These are phyloP conservation scores for Campylorhamphus procurvoides DNA, from an alignment of 2,113 vertebrate species.

Conservation along the genomic window DNA sequence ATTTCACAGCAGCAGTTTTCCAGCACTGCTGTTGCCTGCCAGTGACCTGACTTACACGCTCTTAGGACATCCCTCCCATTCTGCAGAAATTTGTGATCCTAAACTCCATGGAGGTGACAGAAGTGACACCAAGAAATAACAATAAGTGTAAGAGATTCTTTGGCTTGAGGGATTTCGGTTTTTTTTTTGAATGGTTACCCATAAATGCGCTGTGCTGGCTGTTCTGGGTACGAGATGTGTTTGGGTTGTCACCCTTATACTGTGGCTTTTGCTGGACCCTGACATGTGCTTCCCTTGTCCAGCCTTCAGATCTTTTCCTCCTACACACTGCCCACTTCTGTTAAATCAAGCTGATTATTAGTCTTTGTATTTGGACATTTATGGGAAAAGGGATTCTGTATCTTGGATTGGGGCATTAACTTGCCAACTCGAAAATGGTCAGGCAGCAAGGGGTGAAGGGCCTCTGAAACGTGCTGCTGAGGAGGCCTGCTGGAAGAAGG, in stretches of 20 bases:
- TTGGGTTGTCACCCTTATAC: background rate
- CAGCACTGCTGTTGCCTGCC: background rate
- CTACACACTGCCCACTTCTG: background rate
- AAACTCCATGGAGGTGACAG: background rate
- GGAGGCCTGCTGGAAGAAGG: conserved; percentile 61
- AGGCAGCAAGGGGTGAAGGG: conserved; percentile 21
- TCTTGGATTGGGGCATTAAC: background rate
- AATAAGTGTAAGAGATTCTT: background rate
- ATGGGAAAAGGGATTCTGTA: background rate
- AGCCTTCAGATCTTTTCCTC: conserved; percentile 6
- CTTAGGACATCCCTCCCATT: background rate
- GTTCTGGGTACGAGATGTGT: background rate
- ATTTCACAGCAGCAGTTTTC: background rate
- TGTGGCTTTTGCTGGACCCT: background rate
- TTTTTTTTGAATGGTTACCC: background rate
- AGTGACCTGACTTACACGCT: background rate
- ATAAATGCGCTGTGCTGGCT: background rate
- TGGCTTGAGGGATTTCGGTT: background rate
- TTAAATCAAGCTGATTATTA: conserved; percentile 15
- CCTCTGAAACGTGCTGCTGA: background rate
- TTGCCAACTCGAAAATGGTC: background rate
- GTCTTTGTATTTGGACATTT: background rate
- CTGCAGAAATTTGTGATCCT: background rate
- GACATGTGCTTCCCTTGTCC: background rate
- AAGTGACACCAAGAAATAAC: background rate